Base-by-base conservation (phyloP, 2,888 invertebrate genomes). In the Ceratothoa steindachneri region DNA sequence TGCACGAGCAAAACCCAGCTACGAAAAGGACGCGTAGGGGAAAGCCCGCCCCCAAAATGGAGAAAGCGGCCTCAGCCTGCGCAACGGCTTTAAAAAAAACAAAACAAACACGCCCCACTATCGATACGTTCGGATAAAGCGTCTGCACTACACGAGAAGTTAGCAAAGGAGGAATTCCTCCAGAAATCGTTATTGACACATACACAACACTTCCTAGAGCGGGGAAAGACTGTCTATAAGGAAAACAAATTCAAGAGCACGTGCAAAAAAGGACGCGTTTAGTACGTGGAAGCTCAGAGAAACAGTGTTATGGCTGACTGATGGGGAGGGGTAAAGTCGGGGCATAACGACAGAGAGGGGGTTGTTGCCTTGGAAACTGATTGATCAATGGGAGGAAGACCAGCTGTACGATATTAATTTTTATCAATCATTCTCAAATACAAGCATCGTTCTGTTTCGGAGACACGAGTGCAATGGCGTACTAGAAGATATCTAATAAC, bases 381-480 rank as follows among this genome's bases (percentile, higher is more conserved):
- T 73, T 77, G 77, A 77, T 77, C 77, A 77, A 77, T 77, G 77
- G 75, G 27, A 60, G 27, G 24, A 12, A 24, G 24, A 60, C 60
- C 60, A 7, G 3, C 27, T 60, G 22, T 60, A 60, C 60, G 2
- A 60, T 60, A 60, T 60, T 12, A 60, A 24, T 51, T n/a, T n/a
- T n/a, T n/a, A n/a, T n/a, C n/a, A n/a, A n/a, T n/a, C n/a, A n/a
- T n/a, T n/a, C n/a, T n/a, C n/a, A n/a, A n/a, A n/a, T n/a, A n/a
- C n/a, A n/a, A n/a, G n/a, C n/a, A n/a, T n/a, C n/a, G n/a, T n/a
- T n/a, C n/a, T n/a, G n/a, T n/a, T n/a, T n/a, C n/a, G n/a, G n/a
- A n/a, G n/a, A n/a, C n/a, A n/a, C n/a, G n/a, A n/a, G n/a, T n/a
- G n/a, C n/a, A n/a, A n/a, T n/a, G n/a, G n/a, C n/a, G n/a, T n/a